phyloP scores from a whole-genome alignment of 2,113 vertebrate genomes.

The Pantherophis guttatus region DNA sequence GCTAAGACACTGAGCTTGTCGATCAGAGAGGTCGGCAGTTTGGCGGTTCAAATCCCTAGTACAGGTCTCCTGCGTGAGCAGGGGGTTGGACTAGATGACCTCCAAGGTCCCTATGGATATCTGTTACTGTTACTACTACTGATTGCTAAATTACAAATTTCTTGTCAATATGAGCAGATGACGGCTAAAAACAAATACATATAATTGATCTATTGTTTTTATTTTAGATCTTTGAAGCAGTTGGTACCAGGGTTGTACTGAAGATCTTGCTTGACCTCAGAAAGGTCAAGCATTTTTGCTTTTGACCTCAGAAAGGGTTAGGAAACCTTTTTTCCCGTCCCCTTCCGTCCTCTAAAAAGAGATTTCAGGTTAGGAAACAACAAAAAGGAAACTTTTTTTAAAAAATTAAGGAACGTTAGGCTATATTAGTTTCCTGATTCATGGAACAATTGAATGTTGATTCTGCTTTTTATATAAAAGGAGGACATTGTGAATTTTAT shows the following conservation, averaged over 20 bases:
- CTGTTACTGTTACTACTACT: no score
- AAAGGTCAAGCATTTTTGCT: slow-evolving; percentile 6
- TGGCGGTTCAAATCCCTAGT: no score
- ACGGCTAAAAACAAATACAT: slow-evolving; percentile 33
- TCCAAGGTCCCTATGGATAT: no score
- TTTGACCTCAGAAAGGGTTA: slow-evolving; percentile 3
- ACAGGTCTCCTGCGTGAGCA: no score
- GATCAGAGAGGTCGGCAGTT: no score
- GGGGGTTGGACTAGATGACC: no score
- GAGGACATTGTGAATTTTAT: background rate
- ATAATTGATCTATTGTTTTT: slow-evolving; percentile 5
- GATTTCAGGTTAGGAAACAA: background rate
- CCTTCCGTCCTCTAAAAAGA: background rate
- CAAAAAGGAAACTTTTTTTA: background rate
- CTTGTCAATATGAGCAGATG: slow-evolving; percentile 2
- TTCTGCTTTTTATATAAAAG: background rate
- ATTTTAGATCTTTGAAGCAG: slow-evolving; percentile 31
- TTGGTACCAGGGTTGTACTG: background rate
- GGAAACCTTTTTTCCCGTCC: background rate
- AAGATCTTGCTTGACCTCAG: background rate
- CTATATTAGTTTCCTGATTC: background rate
- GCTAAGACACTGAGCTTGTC: no score
- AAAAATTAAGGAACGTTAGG: background rate
- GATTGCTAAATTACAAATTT: background rate
- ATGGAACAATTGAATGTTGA: background rate